Percentiles rank a stretch among this genome's conserved stretches.
These are phyloP conservation scores for Vanacampus margaritifer DNA, from an alignment of 2,113 vertebrate species.

Conservation along the genomic window DNA sequence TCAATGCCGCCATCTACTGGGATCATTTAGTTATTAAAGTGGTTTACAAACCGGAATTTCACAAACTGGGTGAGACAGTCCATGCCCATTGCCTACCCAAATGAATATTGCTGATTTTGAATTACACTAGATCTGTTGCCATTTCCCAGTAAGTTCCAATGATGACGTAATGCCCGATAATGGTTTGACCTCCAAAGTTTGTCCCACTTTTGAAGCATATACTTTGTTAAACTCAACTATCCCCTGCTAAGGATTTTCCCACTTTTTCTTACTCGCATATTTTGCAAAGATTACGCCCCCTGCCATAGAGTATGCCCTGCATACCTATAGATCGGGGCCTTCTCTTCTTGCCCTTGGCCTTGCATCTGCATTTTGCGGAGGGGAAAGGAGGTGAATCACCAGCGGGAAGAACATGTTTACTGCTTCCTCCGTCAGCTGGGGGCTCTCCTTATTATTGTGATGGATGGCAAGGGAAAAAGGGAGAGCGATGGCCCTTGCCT, in stretches of 20 bases:
- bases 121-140: no score
- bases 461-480: conserved; percentile 46
- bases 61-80: no score
- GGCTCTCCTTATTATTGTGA: conserved; percentile 58
- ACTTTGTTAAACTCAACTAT: background rate
- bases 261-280: background rate
- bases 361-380: conserved; percentile 30
- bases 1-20: no score
- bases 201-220: background rate
- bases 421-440: conserved; percentile 44
- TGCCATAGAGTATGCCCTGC: background rate
- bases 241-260: no score
- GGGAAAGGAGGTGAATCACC: conserved; percentile 33
- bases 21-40: no score
- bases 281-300: background rate
- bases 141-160: no score
- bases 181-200: background rate
- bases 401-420: conserved; percentile 29
- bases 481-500: conserved; percentile 49
- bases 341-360: background rate
- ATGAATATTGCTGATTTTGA: no score
- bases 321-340: conserved; percentile 1
- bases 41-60: no score
- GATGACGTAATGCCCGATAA: background rate
- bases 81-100: no score